Conservation (phyloP, 2,113 vertebrate genomes). For the Mesoclemmys tuberculata region DNA sequence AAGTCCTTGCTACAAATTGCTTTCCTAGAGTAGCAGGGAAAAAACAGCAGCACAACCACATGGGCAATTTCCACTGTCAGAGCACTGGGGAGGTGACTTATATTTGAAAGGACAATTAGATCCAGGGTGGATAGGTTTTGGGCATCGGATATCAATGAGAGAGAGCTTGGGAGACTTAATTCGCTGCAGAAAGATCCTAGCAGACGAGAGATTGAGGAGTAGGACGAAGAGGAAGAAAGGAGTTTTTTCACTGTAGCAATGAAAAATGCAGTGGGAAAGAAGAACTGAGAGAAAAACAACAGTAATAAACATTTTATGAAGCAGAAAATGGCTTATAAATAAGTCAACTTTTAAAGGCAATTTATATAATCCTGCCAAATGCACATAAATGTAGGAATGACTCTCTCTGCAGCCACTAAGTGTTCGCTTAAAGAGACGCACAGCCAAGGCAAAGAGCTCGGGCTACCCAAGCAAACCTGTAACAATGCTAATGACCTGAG, state of each 20-base stretch:
- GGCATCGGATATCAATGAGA: background rate
- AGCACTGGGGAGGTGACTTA: background rate
- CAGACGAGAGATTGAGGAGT: background rate
- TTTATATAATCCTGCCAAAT: slow-evolving; percentile 68
- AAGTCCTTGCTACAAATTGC: background rate
- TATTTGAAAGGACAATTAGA: background rate
- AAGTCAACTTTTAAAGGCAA: slow-evolving; percentile 76
- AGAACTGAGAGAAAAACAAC: slow-evolving; percentile 65
- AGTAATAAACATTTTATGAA: slow-evolving; percentile 75
- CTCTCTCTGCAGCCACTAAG: background rate
- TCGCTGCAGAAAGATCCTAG: background rate
- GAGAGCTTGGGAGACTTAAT: background rate
- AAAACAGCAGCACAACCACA: background rate
- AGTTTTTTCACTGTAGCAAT: background rate
- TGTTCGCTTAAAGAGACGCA: slow-evolving; percentile 63
- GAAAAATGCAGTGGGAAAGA: slow-evolving; percentile 28
- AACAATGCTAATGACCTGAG: background rate
- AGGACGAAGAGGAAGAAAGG: background rate
- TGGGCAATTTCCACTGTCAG: background rate
- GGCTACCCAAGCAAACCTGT: background rate
- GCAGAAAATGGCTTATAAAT: slow-evolving; percentile 77
- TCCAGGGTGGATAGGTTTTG: background rate
- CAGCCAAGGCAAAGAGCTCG: background rate
- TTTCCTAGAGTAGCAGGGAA: background rate
- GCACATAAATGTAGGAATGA: slow-evolving; percentile 31